Evolutionary conservation across 2,888 invertebrate genomes (phyloP).

Genomic region (Apamea crenata): DNA sequence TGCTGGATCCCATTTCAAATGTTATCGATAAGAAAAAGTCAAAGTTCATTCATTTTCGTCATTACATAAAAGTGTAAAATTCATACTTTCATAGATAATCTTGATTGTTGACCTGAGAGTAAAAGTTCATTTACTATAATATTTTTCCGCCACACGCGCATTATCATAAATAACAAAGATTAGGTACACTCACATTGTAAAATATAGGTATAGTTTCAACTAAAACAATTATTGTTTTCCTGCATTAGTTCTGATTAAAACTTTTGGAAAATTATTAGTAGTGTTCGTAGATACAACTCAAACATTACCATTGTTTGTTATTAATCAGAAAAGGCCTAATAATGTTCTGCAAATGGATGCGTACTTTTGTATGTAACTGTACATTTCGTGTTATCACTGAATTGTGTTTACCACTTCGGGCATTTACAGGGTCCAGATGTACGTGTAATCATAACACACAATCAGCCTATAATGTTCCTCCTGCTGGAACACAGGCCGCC

Average conservation of each 20-base stretch:
- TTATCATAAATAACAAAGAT: neutral
- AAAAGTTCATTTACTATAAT: neutral
- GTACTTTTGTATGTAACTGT: neutral
- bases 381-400: neutral
- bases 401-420: neutral
- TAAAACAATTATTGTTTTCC: neutral
- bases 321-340: neutral
- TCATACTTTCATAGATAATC: conserved; percentile 5
- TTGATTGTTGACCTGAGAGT: conserved; percentile 5
- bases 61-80: neutral
- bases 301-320: neutral
- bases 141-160: neutral
- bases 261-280: neutral
- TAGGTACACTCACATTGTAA: neutral
- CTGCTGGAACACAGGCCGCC: too few species aligned
- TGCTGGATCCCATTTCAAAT: neutral
- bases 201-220: neutral
- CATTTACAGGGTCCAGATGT: neutral
- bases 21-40: conserved; percentile 21
- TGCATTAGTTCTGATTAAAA: neutral
- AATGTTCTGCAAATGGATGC: neutral
- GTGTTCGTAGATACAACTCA: neutral
- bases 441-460: conserved; percentile 9
- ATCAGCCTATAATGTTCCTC: too few species aligned
- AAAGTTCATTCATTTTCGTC: neutral